Conservation (phyloP, 2,888 invertebrate genomes). For the Apamea sordens region DNA sequence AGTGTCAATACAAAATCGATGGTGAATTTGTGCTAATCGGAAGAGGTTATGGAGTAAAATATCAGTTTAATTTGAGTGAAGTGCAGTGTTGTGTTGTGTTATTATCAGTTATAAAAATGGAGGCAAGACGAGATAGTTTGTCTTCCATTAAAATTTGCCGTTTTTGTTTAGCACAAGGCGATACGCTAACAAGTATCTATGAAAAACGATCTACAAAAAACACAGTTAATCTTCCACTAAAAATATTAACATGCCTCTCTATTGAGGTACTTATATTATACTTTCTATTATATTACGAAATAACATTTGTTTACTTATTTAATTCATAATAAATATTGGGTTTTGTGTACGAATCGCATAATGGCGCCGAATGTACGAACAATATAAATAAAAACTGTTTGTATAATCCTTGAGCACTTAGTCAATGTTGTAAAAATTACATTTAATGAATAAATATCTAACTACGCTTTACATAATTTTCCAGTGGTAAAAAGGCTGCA, state of each 20-base stretch:
- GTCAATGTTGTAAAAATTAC: not conserved
- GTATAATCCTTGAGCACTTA: not conserved
- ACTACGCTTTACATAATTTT: not conserved
- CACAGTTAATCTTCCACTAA: constrained; percentile 92
- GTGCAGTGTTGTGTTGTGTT: constrained; percentile 62
- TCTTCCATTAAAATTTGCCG: constrained; percentile 93
- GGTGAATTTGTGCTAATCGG: constrained; percentile 63
- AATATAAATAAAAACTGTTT: constrained; percentile 29
- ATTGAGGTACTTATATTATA: constrained; percentile 91
- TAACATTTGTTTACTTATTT: constrained; percentile 8
- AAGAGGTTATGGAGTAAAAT: constrained; percentile 80
- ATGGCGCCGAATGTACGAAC: constrained; percentile 64
- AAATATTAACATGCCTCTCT: constrained; percentile 94
- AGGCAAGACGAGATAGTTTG: constrained; percentile 91
- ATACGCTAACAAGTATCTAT: constrained; percentile 92
- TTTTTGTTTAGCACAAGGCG: constrained; percentile 93
- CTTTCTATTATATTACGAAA: constrained; percentile 17
- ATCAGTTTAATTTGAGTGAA: constrained; percentile 60
- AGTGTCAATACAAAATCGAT: constrained; percentile 66
- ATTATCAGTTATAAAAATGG: constrained; percentile 84
- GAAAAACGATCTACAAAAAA: constrained; percentile 90
- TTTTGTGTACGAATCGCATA: constrained; percentile 47
- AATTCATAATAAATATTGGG: constrained; percentile 15
- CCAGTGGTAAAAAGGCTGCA: not conserved
- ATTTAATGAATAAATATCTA: not conserved